phyloP scores from a whole-genome alignment of 2,797 vertebrate species.

The Choloepus didactylus region DNA sequence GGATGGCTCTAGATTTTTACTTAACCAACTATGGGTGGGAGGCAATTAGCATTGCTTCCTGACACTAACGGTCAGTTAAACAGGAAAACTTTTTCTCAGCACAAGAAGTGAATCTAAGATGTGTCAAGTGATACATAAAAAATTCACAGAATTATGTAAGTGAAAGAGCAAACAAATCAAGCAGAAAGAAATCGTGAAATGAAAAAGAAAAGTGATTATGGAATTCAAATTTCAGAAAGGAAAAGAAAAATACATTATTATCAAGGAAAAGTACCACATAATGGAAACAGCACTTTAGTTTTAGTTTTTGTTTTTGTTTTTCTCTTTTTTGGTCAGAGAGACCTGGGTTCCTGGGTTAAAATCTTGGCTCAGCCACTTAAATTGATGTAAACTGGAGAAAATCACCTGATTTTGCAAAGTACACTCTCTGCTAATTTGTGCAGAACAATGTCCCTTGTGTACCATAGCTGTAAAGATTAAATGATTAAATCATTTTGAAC shows the following conservation, averaged over 20 bases:
- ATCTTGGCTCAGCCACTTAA: neutral
- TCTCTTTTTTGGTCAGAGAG: neutral
- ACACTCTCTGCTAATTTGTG: neutral
- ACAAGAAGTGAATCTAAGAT: neutral
- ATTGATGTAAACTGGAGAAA: neutral
- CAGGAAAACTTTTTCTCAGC: neutral
- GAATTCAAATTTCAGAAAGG: neutral
- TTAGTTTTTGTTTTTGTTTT: neutral
- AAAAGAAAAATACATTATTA: neutral
- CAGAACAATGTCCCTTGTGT: neutral
- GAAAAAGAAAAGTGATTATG: neutral
- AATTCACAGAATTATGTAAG: neutral
- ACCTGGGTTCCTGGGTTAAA: neutral
- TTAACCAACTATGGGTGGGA: neutral
- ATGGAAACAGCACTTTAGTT: neutral
- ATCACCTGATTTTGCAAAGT: neutral
- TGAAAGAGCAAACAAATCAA: constrained; percentile 22
- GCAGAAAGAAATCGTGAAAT: neutral
- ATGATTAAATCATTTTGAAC: neutral
- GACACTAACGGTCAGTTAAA: neutral
- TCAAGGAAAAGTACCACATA: neutral
- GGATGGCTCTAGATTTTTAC: neutral
- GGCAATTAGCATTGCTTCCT: neutral
- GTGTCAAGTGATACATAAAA: accelerated
- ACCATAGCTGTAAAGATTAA: neutral